phyloP scores from a whole-genome alignment of 1,140 invertebrate species.

The Formica exsecta region DNA sequence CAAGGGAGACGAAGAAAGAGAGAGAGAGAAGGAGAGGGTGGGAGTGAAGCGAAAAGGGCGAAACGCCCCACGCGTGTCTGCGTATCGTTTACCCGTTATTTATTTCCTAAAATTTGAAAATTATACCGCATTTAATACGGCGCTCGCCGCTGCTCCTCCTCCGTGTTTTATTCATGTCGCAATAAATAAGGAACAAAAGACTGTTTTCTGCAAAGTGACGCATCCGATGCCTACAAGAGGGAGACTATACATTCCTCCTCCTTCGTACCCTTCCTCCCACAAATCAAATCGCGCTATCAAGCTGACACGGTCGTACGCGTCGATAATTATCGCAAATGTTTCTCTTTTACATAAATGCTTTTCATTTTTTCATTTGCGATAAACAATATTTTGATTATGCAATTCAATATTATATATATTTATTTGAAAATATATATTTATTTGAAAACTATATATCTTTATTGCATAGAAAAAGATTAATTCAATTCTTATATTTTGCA shows the following conservation, averaged over 20 bases:
- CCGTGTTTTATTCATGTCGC: slow-evolving; percentile 86
- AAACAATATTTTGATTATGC: not conserved
- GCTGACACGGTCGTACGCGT: not conserved
- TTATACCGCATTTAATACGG: slow-evolving; percentile 86
- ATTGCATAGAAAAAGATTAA: not conserved
- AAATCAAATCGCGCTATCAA: slow-evolving; percentile 38
- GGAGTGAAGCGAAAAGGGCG: slow-evolving; percentile 66
- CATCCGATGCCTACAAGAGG: slow-evolving; percentile 52
- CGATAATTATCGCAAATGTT: slow-evolving; percentile 28
- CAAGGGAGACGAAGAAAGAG: slow-evolving; percentile 60
- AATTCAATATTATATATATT: not conserved
- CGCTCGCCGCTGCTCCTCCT: slow-evolving; percentile 61
- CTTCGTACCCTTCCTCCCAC: slow-evolving; percentile 16
- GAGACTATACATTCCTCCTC: slow-evolving; percentile 18
- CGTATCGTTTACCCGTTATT: slow-evolving; percentile 86
- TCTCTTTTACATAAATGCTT: not conserved
- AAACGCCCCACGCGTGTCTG: slow-evolving; percentile 79
- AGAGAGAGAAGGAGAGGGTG: slow-evolving; percentile 3
- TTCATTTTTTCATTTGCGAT: not conserved
- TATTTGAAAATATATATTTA: not conserved
- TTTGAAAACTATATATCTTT: too few species aligned
- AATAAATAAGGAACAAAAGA: slow-evolving; percentile 85
- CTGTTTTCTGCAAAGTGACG: slow-evolving; percentile 81
- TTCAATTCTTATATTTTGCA: not conserved
- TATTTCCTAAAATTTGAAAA: slow-evolving; percentile 86